phyloP scores from a whole-genome alignment of 2,888 invertebrate species.

The Cataglyphis rosenhaueri region DNA sequence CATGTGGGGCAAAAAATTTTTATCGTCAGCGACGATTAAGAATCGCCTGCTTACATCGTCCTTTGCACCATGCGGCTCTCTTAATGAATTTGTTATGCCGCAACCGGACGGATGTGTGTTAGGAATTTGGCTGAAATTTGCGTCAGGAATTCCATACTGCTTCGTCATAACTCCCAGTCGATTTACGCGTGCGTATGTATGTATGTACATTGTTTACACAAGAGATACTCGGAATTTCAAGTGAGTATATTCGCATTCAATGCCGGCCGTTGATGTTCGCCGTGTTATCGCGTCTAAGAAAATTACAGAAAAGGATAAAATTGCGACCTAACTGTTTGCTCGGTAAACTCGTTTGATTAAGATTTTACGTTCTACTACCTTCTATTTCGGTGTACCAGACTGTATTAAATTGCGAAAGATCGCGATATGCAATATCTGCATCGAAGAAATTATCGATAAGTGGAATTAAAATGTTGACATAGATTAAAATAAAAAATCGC shows the following conservation, averaged over 20 bases:
- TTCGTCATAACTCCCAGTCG: conserved; percentile 34
- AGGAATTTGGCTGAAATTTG: conserved; percentile 48
- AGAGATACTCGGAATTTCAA: conserved; percentile 42
- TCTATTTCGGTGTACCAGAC: conserved; percentile 20
- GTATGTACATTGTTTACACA: conserved; percentile 37
- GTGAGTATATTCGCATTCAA: background rate
- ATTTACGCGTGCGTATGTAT: conserved; percentile 18
- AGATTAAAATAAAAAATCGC: background rate
- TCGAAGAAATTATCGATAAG: background rate
- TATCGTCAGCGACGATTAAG: background rate
- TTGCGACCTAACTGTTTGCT: background rate
- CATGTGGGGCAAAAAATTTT: conserved; percentile 2
- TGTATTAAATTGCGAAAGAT: conserved; percentile 19
- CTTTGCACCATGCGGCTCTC: background rate
- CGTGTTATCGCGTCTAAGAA: background rate
- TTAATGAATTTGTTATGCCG: conserved; percentile 38
- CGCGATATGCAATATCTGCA: background rate
- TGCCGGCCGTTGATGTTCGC: conserved; percentile 2
- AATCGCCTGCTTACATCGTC: conserved; percentile 11
- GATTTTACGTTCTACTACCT: background rate
- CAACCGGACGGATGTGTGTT: conserved; percentile 26
- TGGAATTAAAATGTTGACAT: background rate
- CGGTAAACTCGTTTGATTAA: conserved; percentile 9
- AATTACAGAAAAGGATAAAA: background rate
- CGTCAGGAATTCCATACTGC: conserved; percentile 45